Evolutionary conservation across 1,140 invertebrate genomes (phyloP).

Genomic region (Camponotus vicinus): DNA sequence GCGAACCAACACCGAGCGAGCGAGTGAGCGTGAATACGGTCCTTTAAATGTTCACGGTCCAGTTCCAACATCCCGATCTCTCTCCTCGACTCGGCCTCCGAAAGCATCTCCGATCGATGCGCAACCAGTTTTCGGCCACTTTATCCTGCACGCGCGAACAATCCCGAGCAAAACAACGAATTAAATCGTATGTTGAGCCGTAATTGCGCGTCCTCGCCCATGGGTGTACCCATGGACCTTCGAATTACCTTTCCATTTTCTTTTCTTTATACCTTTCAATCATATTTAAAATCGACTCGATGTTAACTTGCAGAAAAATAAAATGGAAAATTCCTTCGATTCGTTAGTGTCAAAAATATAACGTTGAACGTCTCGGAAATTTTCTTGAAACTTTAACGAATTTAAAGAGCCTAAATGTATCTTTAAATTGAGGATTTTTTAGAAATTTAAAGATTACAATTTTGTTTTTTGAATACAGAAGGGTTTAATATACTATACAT

Average conservation of each 20-base stretch:
- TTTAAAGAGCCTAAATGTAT: background rate
- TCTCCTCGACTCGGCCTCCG: slow-evolving; percentile 2
- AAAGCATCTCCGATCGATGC: slow-evolving; percentile 10
- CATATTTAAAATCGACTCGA: slow-evolving; percentile 19
- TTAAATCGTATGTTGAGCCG: slow-evolving; percentile 67
- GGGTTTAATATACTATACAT: background rate
- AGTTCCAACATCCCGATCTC: slow-evolving; percentile 27
- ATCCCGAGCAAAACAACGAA: slow-evolving; percentile 45
- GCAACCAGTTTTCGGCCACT: slow-evolving; percentile 42
- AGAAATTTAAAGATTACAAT: background rate
- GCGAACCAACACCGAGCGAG: background rate
- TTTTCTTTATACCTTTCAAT: background rate
- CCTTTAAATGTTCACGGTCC: slow-evolving; percentile 68
- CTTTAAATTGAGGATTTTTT: background rate
- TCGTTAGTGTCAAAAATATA: background rate
- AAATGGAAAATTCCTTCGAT: slow-evolving; percentile 12
- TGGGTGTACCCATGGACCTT: slow-evolving; percentile 38
- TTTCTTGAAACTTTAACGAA: background rate
- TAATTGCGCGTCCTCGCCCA: slow-evolving; percentile 66
- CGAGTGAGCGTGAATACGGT: slow-evolving; percentile 16
- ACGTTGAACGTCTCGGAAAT: background rate
- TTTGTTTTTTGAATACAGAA: background rate
- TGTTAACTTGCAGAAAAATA: background rate
- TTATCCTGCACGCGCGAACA: slow-evolving; percentile 60
- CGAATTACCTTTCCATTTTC: slow-evolving; percentile 25